Base-by-base conservation (phyloP, 2,888 invertebrate genomes). In the Rambutsinella grinnellia region DNA sequence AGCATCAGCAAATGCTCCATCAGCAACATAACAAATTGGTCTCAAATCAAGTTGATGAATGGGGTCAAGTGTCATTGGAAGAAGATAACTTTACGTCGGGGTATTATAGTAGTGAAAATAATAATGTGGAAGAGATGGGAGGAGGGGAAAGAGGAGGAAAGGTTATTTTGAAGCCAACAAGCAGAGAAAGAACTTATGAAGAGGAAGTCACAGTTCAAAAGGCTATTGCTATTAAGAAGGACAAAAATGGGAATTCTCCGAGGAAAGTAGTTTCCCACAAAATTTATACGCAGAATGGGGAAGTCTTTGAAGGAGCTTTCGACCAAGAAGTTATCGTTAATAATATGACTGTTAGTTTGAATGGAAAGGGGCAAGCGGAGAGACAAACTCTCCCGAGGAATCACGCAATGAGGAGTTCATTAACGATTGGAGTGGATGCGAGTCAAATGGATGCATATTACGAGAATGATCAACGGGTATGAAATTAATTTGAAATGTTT, bases 81-180 rank as follows among this genome's bases (percentile, higher is more conserved):
- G 74, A 74, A 19, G 74, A 78, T 8, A 57, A 62, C 46, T 93
- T 94, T 85, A 94, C 94, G 67, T 94, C 94, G 28, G 94, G 94
- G 46, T 94, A 94, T 87, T 92, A 93, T 60, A 94, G 94, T 86
- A 94, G 94, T 36, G 76, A 69, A 46, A 80, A 78, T 63, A 68
- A 67, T 26, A 67, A 71, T 54, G 66, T 69, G 24, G 24, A 26
- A 3, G 53, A 17, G 23, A 63, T 56, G 8, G 67, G 58, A 51
- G 62, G 47, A 44, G 17, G 21, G 47, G 36, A 5, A 8, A 21
- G 23, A 53, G 24, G 44, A 17, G 10, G 10, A 8, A 67, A 67
- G 44, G 27, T 67, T 15, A n/a, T 74, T 28, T 53, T 74, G 49
- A 74, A 60, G 24, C 74, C 74, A 8, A 61, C 67, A 6, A 74